phyloP scores from a whole-genome alignment of 2,113 vertebrate genomes.

The Calidris pugnax region DNA sequence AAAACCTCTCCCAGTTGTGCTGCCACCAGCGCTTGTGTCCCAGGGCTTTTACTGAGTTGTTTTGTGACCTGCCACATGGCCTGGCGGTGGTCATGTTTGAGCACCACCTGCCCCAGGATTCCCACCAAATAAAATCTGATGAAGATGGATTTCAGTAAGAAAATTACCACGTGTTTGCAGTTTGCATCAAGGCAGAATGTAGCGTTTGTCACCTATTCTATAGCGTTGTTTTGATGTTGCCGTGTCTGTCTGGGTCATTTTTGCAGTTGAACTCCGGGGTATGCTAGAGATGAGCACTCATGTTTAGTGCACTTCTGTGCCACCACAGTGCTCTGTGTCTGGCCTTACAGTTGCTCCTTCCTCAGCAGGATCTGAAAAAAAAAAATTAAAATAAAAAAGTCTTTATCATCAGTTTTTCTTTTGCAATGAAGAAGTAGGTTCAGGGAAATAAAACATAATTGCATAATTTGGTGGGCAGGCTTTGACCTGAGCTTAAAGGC shows the following conservation, averaged over 20 bases:
- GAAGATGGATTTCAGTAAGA: neutral
- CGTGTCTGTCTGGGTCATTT: neutral
- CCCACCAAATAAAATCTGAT: neutral
- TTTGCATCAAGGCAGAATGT: neutral
- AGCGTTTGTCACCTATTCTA: neutral
- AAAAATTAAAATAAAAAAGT: neutral
- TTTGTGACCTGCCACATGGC: neutral
- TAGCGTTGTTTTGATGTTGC: neutral
- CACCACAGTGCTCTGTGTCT: neutral
- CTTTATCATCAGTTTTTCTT: constrained; percentile 9
- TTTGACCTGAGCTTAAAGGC: constrained; percentile 15
- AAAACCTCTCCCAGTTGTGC: neutral
- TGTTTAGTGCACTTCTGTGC: neutral
- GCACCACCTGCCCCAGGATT: neutral
- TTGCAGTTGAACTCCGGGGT: neutral
- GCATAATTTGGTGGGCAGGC: constrained; percentile 8
- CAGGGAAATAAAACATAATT: constrained; percentile 1
- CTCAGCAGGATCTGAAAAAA: neutral
- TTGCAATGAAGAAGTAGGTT: neutral
- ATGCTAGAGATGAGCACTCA: neutral
- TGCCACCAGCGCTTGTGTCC: neutral
- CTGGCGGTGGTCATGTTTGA: neutral
- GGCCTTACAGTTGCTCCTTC: neutral
- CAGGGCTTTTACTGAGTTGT: neutral
- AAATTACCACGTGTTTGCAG: neutral